Evolutionary conservation across 2,113 vertebrate species (phyloP).

Genomic region (Falco punctatus): DNA sequence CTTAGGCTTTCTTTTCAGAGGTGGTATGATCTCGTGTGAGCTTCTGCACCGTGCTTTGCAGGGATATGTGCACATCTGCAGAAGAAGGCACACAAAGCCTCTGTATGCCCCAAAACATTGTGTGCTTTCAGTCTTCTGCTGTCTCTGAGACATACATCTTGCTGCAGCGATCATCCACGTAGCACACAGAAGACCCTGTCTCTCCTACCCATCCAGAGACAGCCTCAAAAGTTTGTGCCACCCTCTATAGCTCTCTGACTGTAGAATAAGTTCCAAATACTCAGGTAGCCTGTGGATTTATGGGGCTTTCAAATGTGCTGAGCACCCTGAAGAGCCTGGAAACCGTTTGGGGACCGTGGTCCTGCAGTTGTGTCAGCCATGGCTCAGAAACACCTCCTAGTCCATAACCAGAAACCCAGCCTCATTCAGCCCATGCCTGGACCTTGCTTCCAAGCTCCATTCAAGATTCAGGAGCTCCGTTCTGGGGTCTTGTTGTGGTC

Average conservation of each 20-base stretch:
- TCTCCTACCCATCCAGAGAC: neutral
- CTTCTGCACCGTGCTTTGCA: neutral
- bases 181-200: neutral
- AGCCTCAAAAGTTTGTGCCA: neutral
- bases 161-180: neutral
- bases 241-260: neutral
- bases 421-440: accelerated
- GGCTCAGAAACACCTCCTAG: neutral
- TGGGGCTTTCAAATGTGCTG: neutral
- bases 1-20: neutral
- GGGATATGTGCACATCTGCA: neutral
- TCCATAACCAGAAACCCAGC: neutral
- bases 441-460: neutral
- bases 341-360: neutral
- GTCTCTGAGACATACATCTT: accelerated
- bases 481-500: neutral
- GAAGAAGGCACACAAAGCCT: neutral
- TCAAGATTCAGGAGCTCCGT: neutral
- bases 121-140: neutral
- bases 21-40: neutral
- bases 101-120: accelerated
- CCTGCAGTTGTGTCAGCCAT: neutral
- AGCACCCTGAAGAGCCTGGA: neutral
- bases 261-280: neutral
- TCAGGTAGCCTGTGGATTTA: neutral